A percentile compares a stretch with the other conserved stretches of the same genome.
These are phyloP conservation scores for Celastrina argiolus DNA, from an alignment of 2,888 invertebrate genomes.

Conservation along the genomic window DNA sequence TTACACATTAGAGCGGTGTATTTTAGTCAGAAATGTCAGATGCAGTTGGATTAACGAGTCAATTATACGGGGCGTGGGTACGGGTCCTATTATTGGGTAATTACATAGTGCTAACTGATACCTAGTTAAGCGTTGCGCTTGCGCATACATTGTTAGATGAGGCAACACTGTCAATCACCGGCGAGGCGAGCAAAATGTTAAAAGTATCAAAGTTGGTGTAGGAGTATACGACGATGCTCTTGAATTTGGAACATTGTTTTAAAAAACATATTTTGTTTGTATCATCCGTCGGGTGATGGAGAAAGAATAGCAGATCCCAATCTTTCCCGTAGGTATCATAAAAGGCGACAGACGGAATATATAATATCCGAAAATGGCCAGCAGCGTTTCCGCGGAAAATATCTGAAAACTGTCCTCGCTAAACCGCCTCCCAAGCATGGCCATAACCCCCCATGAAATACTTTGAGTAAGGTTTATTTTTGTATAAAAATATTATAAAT, in stretches of 20 bases:
- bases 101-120: conserved; percentile 37
- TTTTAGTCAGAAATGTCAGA: conserved; percentile 26
- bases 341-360: no score
- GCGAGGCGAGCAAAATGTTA: background rate
- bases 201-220: background rate
- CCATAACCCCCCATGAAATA: no score
- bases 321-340: no score
- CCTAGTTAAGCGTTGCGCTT: conserved; percentile 26
- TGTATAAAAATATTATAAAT: no score
- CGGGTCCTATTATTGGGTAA: conserved; percentile 45
- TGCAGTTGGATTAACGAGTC: conserved; percentile 47
- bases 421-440: no score
- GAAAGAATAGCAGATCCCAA: no score
- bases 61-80: conserved; percentile 48
- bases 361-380: no score
- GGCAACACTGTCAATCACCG: conserved; percentile 22
- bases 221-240: background rate
- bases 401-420: no score
- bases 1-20: conserved; percentile 18
- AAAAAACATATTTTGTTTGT: no score
- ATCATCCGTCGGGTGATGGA: no score
- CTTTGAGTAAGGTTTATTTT: no score
- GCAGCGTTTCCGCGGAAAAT: no score
- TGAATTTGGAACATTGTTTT: background rate
- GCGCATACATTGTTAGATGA: conserved; percentile 27